phyloP scores from a whole-genome alignment of 2,888 invertebrate genomes.

The Nemapogon koenigi region DNA sequence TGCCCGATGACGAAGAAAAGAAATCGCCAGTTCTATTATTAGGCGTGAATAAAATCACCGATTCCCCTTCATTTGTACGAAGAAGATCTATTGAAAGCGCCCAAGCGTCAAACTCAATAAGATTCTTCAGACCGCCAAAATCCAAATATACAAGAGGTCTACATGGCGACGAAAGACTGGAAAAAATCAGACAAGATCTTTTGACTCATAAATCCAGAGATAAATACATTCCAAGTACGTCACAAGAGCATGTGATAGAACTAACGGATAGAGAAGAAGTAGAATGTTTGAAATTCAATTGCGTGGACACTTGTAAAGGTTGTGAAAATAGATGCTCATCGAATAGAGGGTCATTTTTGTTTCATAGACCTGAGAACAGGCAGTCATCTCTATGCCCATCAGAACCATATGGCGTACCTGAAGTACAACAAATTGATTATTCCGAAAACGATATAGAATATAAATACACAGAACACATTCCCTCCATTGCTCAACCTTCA shows the following conservation, averaged over 20 bases:
- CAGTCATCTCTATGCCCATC: slow-evolving; percentile 35
- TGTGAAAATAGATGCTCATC: slow-evolving; percentile 46
- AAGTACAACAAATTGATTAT: slow-evolving; percentile 30
- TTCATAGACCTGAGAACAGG: slow-evolving; percentile 43
- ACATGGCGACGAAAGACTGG: slow-evolving; percentile 50
- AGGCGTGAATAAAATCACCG: slow-evolving; percentile 65
- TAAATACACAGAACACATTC: slow-evolving; percentile 54
- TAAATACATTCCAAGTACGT: slow-evolving; percentile 42
- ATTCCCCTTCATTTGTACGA: slow-evolving; percentile 46
- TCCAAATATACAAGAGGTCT: slow-evolving; percentile 53
- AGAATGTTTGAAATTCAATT: slow-evolving; percentile 38
- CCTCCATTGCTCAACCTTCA: slow-evolving; percentile 39
- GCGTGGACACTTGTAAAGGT: slow-evolving; percentile 40
- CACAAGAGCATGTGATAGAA: slow-evolving; percentile 4
- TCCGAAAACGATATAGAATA: slow-evolving; percentile 56
- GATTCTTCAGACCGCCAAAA: slow-evolving; percentile 50
- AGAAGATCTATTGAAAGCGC: slow-evolving; percentile 41
- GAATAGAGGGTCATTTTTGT: slow-evolving; percentile 50
- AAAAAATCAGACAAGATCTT: slow-evolving; percentile 53
- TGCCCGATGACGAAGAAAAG: slow-evolving; percentile 67
- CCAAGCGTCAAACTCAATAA: slow-evolving; percentile 43
- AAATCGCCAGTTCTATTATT: slow-evolving; percentile 66
- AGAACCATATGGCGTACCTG: slow-evolving; percentile 30
- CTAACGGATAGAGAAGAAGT: slow-evolving; percentile 1
- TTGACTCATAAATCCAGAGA: slow-evolving; percentile 49